Base-by-base conservation (phyloP, 2,113 vertebrate genomes). In the Oncorhynchus tshawytscha region DNA sequence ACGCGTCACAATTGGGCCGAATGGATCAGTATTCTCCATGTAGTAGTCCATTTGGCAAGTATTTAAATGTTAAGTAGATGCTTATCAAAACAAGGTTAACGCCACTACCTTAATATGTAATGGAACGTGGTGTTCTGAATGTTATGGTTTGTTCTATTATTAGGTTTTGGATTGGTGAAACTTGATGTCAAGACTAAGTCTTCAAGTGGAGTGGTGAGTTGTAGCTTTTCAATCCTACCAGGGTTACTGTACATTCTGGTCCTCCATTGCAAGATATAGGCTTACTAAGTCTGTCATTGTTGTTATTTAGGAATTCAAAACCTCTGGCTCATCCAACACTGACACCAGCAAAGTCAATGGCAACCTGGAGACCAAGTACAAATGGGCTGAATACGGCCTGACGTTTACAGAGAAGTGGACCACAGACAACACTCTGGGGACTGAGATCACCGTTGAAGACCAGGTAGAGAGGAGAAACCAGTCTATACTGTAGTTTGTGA, bases 381-480 rank as follows among this genome's bases (percentile, higher is more conserved):
- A 97, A 77, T 99, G 97, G 97, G 90, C 94, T 74, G 98, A 99
- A 78, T 98, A 96, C 82, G 98, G 97, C 18, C 88, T 99, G 90
- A 97, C 95, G 60, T 99, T 99, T 87, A 98, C 96, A 74, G 98
- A 99, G 91, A 99, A 97, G 82, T 99, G 98, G 97, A 99, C 95
- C 89, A 99, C 98, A 4, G 97, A 99, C 89, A 99, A 99, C 89
- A 99, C 97, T 68, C 94, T 99, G 29, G 96, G 97, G 82, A 99
- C 97, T 73, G 97, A 99, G 94, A 94, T 99, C 57, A 95, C 95
- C 60, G 93, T 99, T 60, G 97, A 99, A 95, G 98, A 99, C 90
- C 96, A 99, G 97, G 97, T 99, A 93, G 51, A 25, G 29, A 9
- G 9, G 39, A 22, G 1, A 18, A 8, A 70, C 34, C 24, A 8